Percentiles rank a stretch among this genome's conserved stretches.
Conservation (phyloP, 2,797 vertebrate genomes). For the Eulemur coronatus region DNA sequence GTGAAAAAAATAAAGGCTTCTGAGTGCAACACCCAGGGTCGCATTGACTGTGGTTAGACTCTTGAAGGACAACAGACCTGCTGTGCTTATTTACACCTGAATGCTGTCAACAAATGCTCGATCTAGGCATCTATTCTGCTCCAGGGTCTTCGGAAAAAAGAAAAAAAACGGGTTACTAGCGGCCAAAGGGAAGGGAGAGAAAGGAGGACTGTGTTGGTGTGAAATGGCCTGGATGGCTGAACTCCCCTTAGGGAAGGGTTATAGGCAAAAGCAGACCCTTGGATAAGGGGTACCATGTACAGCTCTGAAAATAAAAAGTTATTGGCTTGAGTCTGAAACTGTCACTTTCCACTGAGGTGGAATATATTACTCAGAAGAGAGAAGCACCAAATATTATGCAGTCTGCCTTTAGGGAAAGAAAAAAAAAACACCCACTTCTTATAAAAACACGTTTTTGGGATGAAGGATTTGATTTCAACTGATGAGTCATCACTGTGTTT, state of each 20-base stretch:
- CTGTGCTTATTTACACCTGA: conserved; percentile 66
- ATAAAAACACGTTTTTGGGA: conserved; percentile 72
- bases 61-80: conserved; percentile 13
- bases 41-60: not conserved
- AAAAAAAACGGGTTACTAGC: conserved; percentile 19
- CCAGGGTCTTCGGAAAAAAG: not conserved
- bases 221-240: conserved; percentile 9
- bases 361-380: conserved; percentile 75
- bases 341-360: conserved; percentile 66
- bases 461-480: conserved; percentile 72
- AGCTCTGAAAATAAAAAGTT: conserved; percentile 45
- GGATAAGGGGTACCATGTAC: not conserved
- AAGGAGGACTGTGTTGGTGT: not conserved
- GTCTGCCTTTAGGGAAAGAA: conserved; percentile 45
- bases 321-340: not conserved
- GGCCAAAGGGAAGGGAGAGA: not conserved
- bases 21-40: not conserved
- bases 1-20: not conserved
- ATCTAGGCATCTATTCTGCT: not conserved
- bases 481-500: conserved; percentile 62
- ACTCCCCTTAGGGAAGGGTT: not conserved
- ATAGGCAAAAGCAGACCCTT: conserved; percentile 34
- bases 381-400: conserved; percentile 70
- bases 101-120: conserved; percentile 48
- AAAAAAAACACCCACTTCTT: conserved; percentile 71